These are phyloP conservation scores for Typhlomys cinereus DNA, from an alignment of 2,113 vertebrate species.

Conservation along the genomic window DNA sequence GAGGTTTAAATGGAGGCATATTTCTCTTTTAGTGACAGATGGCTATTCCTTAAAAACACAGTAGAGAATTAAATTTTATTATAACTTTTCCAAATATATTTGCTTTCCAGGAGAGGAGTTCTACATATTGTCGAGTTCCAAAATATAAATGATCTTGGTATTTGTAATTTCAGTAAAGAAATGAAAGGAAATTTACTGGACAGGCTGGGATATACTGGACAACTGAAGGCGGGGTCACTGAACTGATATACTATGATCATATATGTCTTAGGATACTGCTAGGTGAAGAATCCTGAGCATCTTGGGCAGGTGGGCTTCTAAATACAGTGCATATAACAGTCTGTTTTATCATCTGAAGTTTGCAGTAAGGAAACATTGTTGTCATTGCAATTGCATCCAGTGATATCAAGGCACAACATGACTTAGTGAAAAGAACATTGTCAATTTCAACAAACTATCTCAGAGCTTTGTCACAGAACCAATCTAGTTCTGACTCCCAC, in stretches of 20 bases:
- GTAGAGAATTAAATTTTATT: neutral
- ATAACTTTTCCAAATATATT: neutral
- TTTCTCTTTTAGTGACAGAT: neutral
- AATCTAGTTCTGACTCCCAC: neutral
- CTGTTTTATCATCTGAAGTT: neutral
- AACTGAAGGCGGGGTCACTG: neutral
- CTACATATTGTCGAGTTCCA: neutral
- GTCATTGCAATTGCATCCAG: neutral
- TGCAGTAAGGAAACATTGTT: neutral
- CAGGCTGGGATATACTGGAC: neutral
- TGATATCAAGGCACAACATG: neutral
- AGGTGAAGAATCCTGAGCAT: neutral
- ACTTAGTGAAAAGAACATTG: neutral
- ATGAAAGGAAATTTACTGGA: neutral
- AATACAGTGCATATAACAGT: neutral
- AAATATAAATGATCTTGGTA: neutral
- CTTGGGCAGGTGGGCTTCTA: neutral
- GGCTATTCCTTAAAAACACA: neutral
- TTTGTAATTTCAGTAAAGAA: neutral
- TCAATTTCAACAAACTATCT: neutral
- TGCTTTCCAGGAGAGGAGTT: neutral
- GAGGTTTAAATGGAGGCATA: neutral
- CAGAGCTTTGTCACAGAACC: neutral
- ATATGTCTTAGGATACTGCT: neutral
- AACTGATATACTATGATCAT: neutral